These are phyloP conservation scores for Orbicella faveolata DNA, from an alignment of 64 coral and sea anemone genomes.

Conservation along the genomic window DNA sequence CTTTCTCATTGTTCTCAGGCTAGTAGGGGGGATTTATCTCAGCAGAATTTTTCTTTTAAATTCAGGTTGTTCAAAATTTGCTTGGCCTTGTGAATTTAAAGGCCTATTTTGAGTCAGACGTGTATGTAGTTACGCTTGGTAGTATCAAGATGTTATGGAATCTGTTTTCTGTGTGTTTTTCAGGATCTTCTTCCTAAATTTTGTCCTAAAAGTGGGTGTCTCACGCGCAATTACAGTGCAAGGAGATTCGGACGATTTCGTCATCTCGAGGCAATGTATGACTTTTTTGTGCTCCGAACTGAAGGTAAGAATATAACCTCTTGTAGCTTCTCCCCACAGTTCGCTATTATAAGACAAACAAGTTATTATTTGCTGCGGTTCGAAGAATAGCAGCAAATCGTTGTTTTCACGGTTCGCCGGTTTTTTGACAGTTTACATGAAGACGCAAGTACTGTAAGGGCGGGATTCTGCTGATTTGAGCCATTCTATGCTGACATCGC, in stretches of 20 bases:
- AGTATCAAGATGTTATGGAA: not conserved
- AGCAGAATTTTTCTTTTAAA: too few relatives aligned
- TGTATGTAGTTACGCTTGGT: not conserved
- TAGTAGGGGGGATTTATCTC: too few relatives aligned
- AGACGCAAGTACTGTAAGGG: too few relatives aligned
- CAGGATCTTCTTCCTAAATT: not conserved
- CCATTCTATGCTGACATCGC: too few relatives aligned
- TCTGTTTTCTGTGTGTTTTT: not conserved
- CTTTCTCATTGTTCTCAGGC: too few relatives aligned
- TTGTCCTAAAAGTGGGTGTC: slow-evolving; percentile 22
- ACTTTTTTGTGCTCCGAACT: slow-evolving; percentile 59
- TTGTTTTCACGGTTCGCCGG: too few relatives aligned
- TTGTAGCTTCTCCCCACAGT: not conserved
- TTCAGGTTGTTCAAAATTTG: too few relatives aligned
- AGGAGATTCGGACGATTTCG: slow-evolving; percentile 68
- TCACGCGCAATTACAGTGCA: slow-evolving; percentile 43
- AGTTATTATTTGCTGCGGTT: not conserved
- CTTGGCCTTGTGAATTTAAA: too few relatives aligned
- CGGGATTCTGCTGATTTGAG: too few relatives aligned
- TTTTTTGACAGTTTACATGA: too few relatives aligned
- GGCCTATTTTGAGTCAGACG: not conserved
- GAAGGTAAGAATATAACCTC: slow-evolving; percentile 42
- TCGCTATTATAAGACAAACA: not conserved
- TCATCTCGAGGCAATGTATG: slow-evolving; percentile 77
- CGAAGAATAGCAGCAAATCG: too few relatives aligned